A percentile compares a stretch with the other conserved stretches of the same genome.
Conservation (phyloP, 2,797 vertebrate species). For the Capromys pilorides region DNA sequence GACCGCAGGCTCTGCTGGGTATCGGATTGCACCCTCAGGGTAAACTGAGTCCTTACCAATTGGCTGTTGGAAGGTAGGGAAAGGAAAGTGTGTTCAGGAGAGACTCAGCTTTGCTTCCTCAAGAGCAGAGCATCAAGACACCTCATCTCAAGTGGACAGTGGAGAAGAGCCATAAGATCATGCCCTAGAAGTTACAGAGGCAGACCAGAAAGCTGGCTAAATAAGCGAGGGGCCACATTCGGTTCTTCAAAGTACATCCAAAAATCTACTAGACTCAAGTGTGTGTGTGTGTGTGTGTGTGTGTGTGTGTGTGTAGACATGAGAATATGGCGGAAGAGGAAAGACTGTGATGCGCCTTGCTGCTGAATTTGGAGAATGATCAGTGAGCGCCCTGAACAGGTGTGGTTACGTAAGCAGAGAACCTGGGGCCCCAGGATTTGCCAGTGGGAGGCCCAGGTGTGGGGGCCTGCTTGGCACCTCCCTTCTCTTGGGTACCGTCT, state of each 20-base stretch:
- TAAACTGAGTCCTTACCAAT: not conserved
- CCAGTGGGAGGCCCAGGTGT: not conserved
- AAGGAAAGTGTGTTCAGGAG: not conserved
- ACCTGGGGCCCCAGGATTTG: not conserved
- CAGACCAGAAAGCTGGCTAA: not conserved
- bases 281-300: no score
- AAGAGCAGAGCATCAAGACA: rapidly evolving
- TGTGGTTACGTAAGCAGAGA: not conserved
- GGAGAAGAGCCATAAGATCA: not conserved
- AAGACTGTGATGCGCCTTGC: not conserved
- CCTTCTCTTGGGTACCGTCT: not conserved
- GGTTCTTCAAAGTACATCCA: not conserved
- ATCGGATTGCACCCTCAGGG: not conserved
- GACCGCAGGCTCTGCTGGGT: not conserved
- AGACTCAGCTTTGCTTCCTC: not conserved
- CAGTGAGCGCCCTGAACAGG: no score
- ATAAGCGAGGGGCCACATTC: rapidly evolving
- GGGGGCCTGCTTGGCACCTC: not conserved
- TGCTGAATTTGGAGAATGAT: not conserved
- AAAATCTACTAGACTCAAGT: not conserved
- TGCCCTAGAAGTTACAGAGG: rapidly evolving
- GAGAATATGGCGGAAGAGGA: not conserved
- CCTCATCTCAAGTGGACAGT: not conserved
- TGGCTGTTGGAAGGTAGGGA: not conserved
- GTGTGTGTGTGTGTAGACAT: not conserved